These are phyloP conservation scores for Lasius fuliginosus DNA, from an alignment of 2,888 invertebrate species.

Conservation along the genomic window DNA sequence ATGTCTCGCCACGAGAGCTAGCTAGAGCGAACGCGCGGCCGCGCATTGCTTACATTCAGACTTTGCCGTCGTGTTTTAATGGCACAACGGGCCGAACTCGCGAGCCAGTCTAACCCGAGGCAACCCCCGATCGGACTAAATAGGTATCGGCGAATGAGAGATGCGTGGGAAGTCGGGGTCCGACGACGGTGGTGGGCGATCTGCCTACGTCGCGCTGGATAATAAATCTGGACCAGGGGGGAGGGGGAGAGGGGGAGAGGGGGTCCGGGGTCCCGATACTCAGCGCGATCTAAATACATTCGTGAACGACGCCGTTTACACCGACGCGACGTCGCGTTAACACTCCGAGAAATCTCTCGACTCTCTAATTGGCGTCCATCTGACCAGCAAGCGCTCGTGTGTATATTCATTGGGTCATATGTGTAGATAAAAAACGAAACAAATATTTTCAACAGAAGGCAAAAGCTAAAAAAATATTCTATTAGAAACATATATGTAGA, in stretches of 20 bases:
- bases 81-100: slow-evolving; percentile 61
- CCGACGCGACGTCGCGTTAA: slow-evolving; percentile 74
- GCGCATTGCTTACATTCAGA: slow-evolving; percentile 40
- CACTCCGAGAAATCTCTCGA: slow-evolving; percentile 78
- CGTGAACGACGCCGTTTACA: slow-evolving; percentile 80
- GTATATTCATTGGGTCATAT: neutral
- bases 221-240: slow-evolving; percentile 80
- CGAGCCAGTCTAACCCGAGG: slow-evolving; percentile 63
- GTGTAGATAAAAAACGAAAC: neutral
- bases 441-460: neutral
- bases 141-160: slow-evolving; percentile 82
- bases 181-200: slow-evolving; percentile 81
- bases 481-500: neutral
- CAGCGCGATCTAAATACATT: slow-evolving; percentile 82
- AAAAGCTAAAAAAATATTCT: neutral
- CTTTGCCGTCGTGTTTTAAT: slow-evolving; percentile 53
- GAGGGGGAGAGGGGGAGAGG: too few relatives aligned
- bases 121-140: slow-evolving; percentile 75
- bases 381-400: neutral
- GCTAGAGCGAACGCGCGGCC: slow-evolving; percentile 9
- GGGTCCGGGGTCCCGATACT: slow-evolving; percentile 8
- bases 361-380: slow-evolving; percentile 75
- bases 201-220: slow-evolving; percentile 80
- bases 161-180: slow-evolving; percentile 82
- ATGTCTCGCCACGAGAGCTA: neutral